Evolutionary conservation across 2,888 invertebrate species (phyloP).

Genomic region (Troilus luridus): DNA sequence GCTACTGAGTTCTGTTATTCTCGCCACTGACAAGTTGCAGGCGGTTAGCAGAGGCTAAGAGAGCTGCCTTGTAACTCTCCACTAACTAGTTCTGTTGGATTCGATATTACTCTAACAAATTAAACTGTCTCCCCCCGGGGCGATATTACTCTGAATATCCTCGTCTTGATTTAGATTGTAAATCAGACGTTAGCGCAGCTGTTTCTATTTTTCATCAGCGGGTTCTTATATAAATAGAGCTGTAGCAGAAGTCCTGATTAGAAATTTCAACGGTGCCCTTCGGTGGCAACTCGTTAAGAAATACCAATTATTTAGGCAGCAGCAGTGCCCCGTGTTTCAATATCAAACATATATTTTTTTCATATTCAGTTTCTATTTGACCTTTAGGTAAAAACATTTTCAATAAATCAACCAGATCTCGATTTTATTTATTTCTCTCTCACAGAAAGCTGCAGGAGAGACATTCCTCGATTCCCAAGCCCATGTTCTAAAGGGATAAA

Average conservation of each 20-base stretch:
- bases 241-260: background rate
- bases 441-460: no score
- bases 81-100: conserved; percentile 11
- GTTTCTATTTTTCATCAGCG: background rate
- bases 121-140: background rate
- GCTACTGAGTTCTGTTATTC: background rate
- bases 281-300: background rate
- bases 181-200: conserved; percentile 2
- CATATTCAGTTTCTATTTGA: no score
- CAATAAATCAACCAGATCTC: no score
- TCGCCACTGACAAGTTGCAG: background rate
- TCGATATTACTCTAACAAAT: conserved; percentile 3
- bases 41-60: background rate
- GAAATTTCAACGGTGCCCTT: background rate
- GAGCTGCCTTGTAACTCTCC: background rate
- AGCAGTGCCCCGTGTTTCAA: no score
- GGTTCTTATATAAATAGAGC: background rate
- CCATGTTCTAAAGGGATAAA: no score
- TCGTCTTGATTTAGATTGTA: background rate
- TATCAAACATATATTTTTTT: no score
- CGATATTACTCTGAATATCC: background rate
- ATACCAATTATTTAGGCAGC: no score
- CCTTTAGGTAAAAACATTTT: no score
- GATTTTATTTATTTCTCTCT: no score
- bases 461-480: no score